phyloP scores from a whole-genome alignment of 2,888 invertebrate genomes.

The Lasioglossum lativentre region DNA sequence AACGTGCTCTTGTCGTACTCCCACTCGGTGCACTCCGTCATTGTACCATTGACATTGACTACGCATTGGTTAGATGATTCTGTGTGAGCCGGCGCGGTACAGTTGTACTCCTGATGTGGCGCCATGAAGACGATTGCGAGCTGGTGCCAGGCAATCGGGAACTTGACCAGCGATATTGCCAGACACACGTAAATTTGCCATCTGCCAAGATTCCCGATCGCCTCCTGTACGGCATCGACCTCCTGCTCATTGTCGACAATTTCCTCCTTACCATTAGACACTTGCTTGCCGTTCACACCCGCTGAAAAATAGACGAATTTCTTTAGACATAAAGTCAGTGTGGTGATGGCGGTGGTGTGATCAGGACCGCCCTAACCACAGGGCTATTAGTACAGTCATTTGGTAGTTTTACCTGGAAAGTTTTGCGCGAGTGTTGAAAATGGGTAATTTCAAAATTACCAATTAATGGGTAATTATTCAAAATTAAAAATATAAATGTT shows the following conservation, averaged over 20 bases:
- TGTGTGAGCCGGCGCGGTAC: slow-evolving; percentile 82
- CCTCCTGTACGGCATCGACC: slow-evolving; percentile 88
- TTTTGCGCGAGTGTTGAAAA: no score
- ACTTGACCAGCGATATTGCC: slow-evolving; percentile 90
- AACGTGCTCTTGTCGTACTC: slow-evolving; percentile 89
- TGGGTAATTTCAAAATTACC: no score
- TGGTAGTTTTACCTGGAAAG: no score
- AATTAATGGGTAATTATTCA: no score
- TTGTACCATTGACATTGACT: slow-evolving; percentile 84
- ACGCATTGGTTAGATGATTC: slow-evolving; percentile 73
- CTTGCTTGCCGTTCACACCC: slow-evolving; percentile 77
- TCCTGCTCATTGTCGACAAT: slow-evolving; percentile 67
- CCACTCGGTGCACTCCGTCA: slow-evolving; percentile 86
- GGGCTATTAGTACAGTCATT: no score
- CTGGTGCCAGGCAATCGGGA: slow-evolving; percentile 93
- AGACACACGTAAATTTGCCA: slow-evolving; percentile 91
- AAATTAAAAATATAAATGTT: no score
- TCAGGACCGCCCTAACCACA: no score
- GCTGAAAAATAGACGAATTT: slow-evolving; percentile 57
- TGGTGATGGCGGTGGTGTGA: no score
- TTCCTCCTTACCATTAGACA: slow-evolving; percentile 72
- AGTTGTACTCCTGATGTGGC: slow-evolving; percentile 88
- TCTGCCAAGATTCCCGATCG: slow-evolving; percentile 90
- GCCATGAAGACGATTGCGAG: slow-evolving; percentile 92
- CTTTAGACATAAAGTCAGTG: background rate